A percentile compares a stretch with the other conserved stretches of the same genome.
Evolutionary conservation across 2,888 invertebrate genomes (phyloP).

Genomic region (Protodeltote pygarga): DNA sequence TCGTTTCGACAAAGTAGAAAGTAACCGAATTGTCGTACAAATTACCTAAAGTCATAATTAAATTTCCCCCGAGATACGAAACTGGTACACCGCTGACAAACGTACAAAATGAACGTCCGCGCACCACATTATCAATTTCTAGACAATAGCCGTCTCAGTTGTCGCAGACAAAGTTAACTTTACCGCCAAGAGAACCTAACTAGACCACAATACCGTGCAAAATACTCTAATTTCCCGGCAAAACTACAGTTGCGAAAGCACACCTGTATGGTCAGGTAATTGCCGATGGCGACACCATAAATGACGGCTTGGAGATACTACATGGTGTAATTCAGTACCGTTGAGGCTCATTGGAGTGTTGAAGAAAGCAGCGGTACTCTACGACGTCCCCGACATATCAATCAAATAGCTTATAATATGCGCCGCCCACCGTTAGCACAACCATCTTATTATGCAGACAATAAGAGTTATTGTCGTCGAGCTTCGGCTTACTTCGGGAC

Average conservation of each 20-base stretch:
- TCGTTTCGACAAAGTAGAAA: slow-evolving; percentile 20
- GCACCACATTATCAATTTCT: slow-evolving; percentile 73
- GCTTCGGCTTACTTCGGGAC: slow-evolving; percentile 49
- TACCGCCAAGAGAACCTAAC: slow-evolving; percentile 28
- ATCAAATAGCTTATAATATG: slow-evolving; percentile 82
- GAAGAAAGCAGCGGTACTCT: slow-evolving; percentile 80
- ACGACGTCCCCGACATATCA: slow-evolving; percentile 82
- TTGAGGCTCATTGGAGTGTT: slow-evolving; percentile 80
- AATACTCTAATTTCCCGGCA: slow-evolving; percentile 41
- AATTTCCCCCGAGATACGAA: slow-evolving; percentile 69
- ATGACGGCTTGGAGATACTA: slow-evolving; percentile 77
- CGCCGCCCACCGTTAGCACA: slow-evolving; percentile 64
- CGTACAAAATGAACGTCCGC: slow-evolving; percentile 61
- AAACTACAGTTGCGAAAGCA: slow-evolving; percentile 49
- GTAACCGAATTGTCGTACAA: slow-evolving; percentile 32
- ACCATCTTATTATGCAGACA: slow-evolving; percentile 57
- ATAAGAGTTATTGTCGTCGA: slow-evolving; percentile 62
- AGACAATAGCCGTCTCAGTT: slow-evolving; percentile 62
- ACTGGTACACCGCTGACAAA: slow-evolving; percentile 54
- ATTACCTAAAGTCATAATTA: slow-evolving; percentile 54
- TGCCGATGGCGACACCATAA: slow-evolving; percentile 79
- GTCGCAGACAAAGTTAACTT: slow-evolving; percentile 46
- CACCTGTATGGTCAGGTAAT: slow-evolving; percentile 63
- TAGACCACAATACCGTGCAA: slow-evolving; percentile 33
- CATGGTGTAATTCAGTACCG: slow-evolving; percentile 83